Evolutionary conservation across 2,888 invertebrate species (phyloP).

Genomic region (Catocala sponsa): DNA sequence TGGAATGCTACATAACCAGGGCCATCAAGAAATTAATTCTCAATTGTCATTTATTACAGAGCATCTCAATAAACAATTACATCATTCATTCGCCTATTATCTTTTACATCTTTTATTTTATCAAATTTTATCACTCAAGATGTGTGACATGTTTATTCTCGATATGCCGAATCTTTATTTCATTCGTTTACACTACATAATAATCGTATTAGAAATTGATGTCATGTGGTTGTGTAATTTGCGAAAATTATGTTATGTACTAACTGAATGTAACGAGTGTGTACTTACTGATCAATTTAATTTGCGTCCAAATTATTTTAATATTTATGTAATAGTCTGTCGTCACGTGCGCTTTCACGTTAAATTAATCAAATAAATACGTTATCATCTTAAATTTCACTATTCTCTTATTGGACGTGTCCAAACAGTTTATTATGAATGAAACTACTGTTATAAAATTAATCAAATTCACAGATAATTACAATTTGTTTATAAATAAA

Average conservation of each 20-base stretch:
- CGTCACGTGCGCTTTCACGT: conserved; percentile 65
- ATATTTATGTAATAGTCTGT: conserved; percentile 58
- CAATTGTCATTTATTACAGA: conserved; percentile 25
- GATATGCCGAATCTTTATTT: background rate
- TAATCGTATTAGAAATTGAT: background rate
- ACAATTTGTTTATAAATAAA: conserved; percentile 77
- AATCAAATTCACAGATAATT: conserved; percentile 53
- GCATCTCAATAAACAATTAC: conserved; percentile 16
- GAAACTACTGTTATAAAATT: conserved; percentile 49
- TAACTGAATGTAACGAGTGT: conserved; percentile 10
- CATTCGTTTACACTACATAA: background rate
- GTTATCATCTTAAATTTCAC: conserved; percentile 55
- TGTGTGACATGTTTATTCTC: background rate
- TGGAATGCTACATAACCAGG: conserved; percentile 30
- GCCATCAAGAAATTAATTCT: conserved; percentile 37
- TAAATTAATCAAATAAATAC: conserved; percentile 50
- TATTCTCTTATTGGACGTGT: conserved; percentile 35
- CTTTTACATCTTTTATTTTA: conserved; percentile 12
- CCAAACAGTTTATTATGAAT: conserved; percentile 46
- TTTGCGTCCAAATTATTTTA: conserved; percentile 41
- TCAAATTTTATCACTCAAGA: conserved; percentile 5
- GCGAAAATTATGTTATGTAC: conserved; percentile 8
- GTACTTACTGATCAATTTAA: conserved; percentile 43
- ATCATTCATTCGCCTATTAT: conserved; percentile 6
- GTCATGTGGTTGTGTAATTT: conserved; percentile 10